Conservation (phyloP, 1,140 invertebrate species). For the Ceratosolen fusciceps region DNA sequence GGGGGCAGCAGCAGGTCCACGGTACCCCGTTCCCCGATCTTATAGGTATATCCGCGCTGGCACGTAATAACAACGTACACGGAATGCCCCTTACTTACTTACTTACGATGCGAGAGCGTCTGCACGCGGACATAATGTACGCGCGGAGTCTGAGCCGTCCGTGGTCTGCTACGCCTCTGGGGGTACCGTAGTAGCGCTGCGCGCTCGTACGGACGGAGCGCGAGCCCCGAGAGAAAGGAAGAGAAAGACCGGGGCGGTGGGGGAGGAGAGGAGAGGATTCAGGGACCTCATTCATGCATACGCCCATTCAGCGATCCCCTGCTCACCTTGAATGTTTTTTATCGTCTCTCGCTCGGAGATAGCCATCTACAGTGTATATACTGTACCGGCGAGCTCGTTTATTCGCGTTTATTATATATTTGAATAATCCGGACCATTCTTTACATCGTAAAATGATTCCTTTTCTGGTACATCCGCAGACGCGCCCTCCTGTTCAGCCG, state of each 20-base stretch:
- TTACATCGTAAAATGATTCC: slow-evolving; percentile 3
- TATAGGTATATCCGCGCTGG: neutral
- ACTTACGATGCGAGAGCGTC: neutral
- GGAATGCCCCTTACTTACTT: slow-evolving; percentile 3
- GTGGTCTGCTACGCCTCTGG: too few relatives aligned
- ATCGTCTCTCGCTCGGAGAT: slow-evolving; percentile 20
- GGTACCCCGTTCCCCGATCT: slow-evolving; percentile 15
- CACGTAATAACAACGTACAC: neutral
- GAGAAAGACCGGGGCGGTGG: neutral
- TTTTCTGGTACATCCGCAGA: neutral
- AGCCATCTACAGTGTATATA: slow-evolving; percentile 42
- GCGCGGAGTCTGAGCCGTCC: too few relatives aligned
- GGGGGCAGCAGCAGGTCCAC: too few relatives aligned
- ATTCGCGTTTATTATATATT: slow-evolving; percentile 19
- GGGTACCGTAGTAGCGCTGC: too few relatives aligned
- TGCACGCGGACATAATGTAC: neutral
- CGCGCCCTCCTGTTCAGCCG: too few relatives aligned
- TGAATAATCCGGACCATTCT: slow-evolving; percentile 26
- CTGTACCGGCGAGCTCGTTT: slow-evolving; percentile 4
- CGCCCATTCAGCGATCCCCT: slow-evolving; percentile 66
- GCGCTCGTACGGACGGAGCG: slow-evolving; percentile 41
- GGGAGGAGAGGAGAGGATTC: slow-evolving; percentile 25
- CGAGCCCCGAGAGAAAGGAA: slow-evolving; percentile 4
- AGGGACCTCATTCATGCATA: slow-evolving; percentile 64
- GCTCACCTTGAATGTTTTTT: slow-evolving; percentile 66